Base-by-base conservation (phyloP, 2,888 invertebrate genomes). In the Glyphotaelius pellucidus region DNA sequence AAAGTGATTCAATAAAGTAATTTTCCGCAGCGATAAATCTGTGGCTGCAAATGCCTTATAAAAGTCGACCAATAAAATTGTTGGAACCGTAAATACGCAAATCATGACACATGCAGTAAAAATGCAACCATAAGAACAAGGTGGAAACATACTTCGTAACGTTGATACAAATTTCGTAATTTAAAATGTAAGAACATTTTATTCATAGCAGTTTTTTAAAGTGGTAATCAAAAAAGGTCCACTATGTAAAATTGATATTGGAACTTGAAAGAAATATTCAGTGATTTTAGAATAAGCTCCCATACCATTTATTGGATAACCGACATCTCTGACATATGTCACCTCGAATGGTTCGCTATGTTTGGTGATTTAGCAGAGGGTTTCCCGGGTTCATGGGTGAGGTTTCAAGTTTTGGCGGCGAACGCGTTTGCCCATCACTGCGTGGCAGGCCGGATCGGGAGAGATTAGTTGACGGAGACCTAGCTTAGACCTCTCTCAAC, bases 1-100 rank as follows among this genome's bases (percentile, higher is more conserved):
- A 67, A 86, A 38, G n/a, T 42, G 38, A 42, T 86, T 86, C 86
- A 86, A 86, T 42, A 86, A 86, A 86, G 47, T 42, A 86, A 86
- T 86, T 86, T 86, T 42, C 35, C 86, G 42, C n/a, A 14, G 9
- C 35, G 35, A 83, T 32, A 83, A 83, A 35, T 83, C 83, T 67
- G 67, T n/a, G 67, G 67, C 67, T n/a, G 67, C n/a, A 25, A 67
- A 32, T 81, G 81, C 32, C 81, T 67, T 67, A n/a, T 67, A 67
- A 9, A 67, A 67, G 67, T 7, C 67, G 67, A n/a, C 9, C 67
- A 67, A 67, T 67, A 67, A 67, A 67, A 67, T 67, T n/a, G 25
- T 67, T 67, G 67, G 67, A n/a, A 67, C 25, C 67, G 67, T 67
- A 67, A 67, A 67, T 67, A n/a, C 67, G 67, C 67, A 67, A 67